Base-by-base conservation (phyloP, 2,113 vertebrate genomes). In the Austrofundulus limnaeus region DNA sequence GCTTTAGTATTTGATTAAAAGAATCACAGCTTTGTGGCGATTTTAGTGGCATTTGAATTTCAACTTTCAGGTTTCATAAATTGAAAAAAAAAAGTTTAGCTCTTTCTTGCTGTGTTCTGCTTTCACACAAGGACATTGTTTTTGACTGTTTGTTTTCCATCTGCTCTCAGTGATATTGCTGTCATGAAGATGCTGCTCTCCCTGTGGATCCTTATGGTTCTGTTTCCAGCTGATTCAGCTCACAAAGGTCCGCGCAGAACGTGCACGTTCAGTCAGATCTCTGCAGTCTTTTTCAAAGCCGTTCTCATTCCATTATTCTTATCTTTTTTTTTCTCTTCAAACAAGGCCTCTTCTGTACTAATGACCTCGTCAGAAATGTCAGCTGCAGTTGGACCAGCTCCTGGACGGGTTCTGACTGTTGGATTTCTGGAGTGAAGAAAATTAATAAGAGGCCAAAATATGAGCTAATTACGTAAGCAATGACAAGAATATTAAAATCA, bases 341-440 rank as follows among this genome's bases (percentile, higher is more conserved):
- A 66, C 31, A 60, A 90, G 88, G 75, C 24, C 78, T 91, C 12
- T 48, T 52, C 17, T 88, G 90, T 23, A 63, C 88, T 1, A 92
- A 86, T 20, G 88, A 92, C 76, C 78, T 69, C 9, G 14, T 87
- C 57, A 77, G 16, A 1, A 88, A 72, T 1, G 47, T 91, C 72
- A 90, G 51, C 72, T 92, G 91, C 15, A 62, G 45, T 0, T 88
- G 88, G 86, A 72, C 39, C 61, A 11, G 67, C 49, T 48, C 68
- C 4, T 3, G 11, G 0, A 0, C 2, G 15, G 59, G 25, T 38
- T 38, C 55, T 1, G 48, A 66, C 64, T 92, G 90, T 20, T 56
- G 17, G 56, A 60, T 91, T 53, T 4, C 12, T 1, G 67, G 73
- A 3, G 11, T 1, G 2, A 73, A 17, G 48, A 17, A 0, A 3